Evolutionary conservation across 2,113 vertebrate genomes (phyloP), one percentile per base, ranked within the genome.

Genomic region (Corydoras maculifer): DNA sequence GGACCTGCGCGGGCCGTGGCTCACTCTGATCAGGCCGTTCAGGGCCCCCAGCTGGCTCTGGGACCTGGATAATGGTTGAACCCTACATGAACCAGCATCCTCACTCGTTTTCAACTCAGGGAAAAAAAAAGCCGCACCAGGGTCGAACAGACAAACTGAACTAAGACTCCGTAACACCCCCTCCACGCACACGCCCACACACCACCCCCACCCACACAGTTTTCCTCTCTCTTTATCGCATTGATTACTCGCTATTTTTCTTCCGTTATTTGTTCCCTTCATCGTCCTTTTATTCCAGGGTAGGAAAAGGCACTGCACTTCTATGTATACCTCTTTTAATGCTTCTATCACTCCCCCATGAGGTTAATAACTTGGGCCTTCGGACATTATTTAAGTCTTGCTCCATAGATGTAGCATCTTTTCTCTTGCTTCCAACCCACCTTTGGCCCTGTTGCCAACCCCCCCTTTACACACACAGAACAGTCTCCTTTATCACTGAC

Each of bases 41-140:
- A 94, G 95, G 93, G 93, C 94, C 92, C 91, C 94, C 95, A 97
- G 94, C 94, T 94, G 93, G 94, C 93, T 91, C 88, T 91, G 93
- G 93, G 93, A 93, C 92, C 90, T 85, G 90, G 88, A 89, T 94
- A 93, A 94, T 94, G 90, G 94, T 90, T 92, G 91, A 93, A 91
- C 93, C 92, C 89, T 92, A 86, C 87, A 83, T 92, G 92, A 92
- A 92, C 91, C 92, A 90, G 90, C 89, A 91, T 93, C 90, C 92
- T 91, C 90, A 83, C 78, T 69, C 87, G 54, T 53, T 53, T 53
- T 88, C 86, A 73, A 84, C 83, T 82, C 87, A 82, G 32, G 86
- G 35, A 5, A 84, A 86, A 88, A 91, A 87, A 86, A 77, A 89
- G 85, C 89, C 92, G 88, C 89, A 89, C 85, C 49, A 43, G 78